Evolutionary conservation across 2,797 vertebrate species (phyloP).

Genomic region (Malacoctenus gilli): DNA sequence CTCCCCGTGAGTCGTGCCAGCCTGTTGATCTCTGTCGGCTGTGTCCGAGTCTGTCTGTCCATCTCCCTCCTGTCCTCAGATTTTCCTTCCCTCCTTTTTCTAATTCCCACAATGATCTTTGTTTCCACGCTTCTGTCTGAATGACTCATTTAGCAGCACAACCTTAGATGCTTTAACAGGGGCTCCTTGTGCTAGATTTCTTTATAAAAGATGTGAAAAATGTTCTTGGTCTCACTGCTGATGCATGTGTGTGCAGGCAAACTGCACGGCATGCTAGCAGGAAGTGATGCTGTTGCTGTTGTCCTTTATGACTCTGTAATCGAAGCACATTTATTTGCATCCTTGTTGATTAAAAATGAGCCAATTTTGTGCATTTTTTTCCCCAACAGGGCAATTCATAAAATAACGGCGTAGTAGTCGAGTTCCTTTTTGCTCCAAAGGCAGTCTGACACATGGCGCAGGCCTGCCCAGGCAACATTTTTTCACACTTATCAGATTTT

Average conservation of each 20-base stretch:
- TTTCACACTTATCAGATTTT: conserved; percentile 59
- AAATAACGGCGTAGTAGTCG: conserved; percentile 15
- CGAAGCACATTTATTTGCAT: background rate
- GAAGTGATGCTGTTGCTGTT: background rate
- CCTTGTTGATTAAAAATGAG: background rate
- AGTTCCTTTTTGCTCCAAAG: conserved; percentile 19
- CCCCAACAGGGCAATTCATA: conserved; percentile 5
- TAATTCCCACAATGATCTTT: background rate
- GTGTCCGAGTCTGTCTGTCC: background rate
- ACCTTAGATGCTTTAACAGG: conserved; percentile 24
- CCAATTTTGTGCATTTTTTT: background rate
- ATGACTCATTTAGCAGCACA: conserved; percentile 54
- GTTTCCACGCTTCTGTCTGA: conserved; percentile 11
- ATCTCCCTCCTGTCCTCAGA: background rate
- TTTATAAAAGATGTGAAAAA: conserved; percentile 15
- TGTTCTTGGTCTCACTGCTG: background rate
- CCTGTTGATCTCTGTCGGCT: conserved; percentile 27
- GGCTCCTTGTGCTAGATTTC: conserved; percentile 15
- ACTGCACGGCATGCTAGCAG: background rate
- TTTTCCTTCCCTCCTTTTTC: background rate
- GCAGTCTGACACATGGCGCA: conserved; percentile 20
- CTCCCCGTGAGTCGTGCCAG: conserved; percentile 1
- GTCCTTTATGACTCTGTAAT: background rate
- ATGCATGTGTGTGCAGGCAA: background rate
- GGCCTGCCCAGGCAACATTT: conserved; percentile 35